Base-by-base conservation (phyloP, 2,888 invertebrate genomes). In the Eupeodes latifasciatus region DNA sequence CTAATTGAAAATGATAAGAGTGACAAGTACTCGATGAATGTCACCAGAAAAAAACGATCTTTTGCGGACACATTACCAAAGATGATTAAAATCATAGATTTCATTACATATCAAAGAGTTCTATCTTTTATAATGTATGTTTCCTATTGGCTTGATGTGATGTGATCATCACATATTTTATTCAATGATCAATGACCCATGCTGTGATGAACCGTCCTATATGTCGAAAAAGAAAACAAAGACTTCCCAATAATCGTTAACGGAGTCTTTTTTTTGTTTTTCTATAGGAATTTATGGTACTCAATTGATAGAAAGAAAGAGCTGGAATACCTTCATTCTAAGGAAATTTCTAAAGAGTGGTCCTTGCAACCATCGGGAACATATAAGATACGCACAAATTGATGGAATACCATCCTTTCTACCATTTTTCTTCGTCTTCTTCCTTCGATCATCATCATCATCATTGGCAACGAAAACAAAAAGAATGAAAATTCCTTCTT, bases 301-400 rank as follows among this genome's bases (percentile, higher is more conserved):
- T 74, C 78, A 74, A 71, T 71, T 51, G 67, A 69, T 77, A 69
- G 53, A 47, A 34, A 55, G 62, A 69, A 72, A 69, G 53, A 47
- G 44, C 40, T 47, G 53, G 61, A 81, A 87, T 87, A 84, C 87
- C 84, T 77, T 16, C 61, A 34, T 88, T 85, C 85, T 77, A 59
- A 81, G 40, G 78, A 82, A 85, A 74, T 75, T 67, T 74, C 27
- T n/a, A 75, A 78, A 64, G 71, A 71, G 57, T 67, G 72, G 74
- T 81, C 62, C 72, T 71, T 19, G 55, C 40, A 53, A 51, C 64
- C 47, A 57, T 83, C 67, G 40, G 5, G 77, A 84, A 74, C 69
- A 19, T 62, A 74, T 62, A 77, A 83, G 79, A 69, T 84, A 88
- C 88, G 88, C 88, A 88, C 88, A 88, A 88, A 88, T 88, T 88